Conservation (phyloP, 2,113 vertebrate species). For the Protobothrops mucrosquamatus region DNA sequence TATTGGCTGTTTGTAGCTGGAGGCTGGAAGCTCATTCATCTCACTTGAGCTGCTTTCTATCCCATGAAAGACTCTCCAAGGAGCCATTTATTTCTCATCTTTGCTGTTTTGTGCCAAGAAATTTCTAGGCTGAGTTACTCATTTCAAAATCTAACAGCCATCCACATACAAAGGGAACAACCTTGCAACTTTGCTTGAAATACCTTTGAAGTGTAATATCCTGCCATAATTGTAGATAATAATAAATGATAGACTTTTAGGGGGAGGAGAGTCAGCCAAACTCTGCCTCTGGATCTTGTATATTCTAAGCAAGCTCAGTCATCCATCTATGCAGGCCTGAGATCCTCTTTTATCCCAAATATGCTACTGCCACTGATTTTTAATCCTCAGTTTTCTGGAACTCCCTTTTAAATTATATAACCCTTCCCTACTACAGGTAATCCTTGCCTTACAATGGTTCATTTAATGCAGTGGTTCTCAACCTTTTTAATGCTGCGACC, state of each 20-base stretch:
- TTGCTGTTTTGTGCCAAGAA: neutral
- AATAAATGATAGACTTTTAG: neutral
- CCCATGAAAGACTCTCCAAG: neutral
- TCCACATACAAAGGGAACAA: neutral
- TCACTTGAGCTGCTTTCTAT: neutral
- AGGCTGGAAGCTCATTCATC: conserved; percentile 37
- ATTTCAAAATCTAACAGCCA: neutral
- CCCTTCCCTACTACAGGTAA: neutral
- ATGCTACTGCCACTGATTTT: neutral
- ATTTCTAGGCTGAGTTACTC: neutral
- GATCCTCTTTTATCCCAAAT: neutral
- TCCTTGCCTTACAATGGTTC: neutral
- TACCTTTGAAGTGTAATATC: neutral
- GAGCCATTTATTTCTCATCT: neutral
- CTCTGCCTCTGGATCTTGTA: neutral
- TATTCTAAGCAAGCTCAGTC: neutral
- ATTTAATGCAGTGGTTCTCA: no score
- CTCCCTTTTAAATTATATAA: neutral
- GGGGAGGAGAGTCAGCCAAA: neutral
- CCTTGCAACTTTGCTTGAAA: neutral
- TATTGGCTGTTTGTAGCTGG: conserved; percentile 2
- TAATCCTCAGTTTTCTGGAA: neutral
- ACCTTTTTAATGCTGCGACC: no score
- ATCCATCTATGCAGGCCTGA: neutral
- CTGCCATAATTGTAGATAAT: neutral